Conservation (phyloP, 2,113 vertebrate genomes). For the Leptosomus discolor region DNA sequence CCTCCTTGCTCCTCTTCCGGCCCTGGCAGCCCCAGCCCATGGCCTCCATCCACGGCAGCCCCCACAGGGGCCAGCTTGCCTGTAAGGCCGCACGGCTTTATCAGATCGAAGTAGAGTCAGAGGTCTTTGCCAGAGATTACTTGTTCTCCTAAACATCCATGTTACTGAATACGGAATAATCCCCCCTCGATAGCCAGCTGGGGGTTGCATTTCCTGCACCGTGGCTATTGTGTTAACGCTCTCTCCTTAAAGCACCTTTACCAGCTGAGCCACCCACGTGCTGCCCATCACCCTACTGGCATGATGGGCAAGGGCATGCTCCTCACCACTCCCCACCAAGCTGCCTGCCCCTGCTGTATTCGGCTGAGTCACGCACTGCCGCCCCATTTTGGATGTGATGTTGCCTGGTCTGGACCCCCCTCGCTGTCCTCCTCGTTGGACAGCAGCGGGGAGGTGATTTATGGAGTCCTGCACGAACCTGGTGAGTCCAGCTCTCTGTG, state of each 20-base stretch:
- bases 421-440: background rate
- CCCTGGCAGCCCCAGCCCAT: background rate
- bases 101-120: background rate
- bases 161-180: conserved; percentile 50
- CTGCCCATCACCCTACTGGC: background rate
- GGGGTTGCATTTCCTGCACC: background rate
- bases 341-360: background rate
- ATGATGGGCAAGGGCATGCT: fast-evolving
- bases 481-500: background rate
- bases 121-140: conserved; percentile 50
- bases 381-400: fast-evolving
- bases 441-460: background rate
- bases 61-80: background rate
- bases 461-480: background rate
- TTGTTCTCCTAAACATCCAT: conserved; percentile 4
- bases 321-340: background rate
- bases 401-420: background rate
- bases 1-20: background rate
- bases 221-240: background rate
- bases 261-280: background rate
- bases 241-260: conserved; percentile 29
- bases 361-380: background rate
- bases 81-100: conserved; percentile 11
- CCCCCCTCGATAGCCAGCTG: background rate
- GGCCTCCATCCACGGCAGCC: background rate